Percentiles rank a stretch among this genome's conserved stretches.
Conservation (phyloP, 2,797 vertebrate genomes). For the Hyperoplus immaculatus region DNA sequence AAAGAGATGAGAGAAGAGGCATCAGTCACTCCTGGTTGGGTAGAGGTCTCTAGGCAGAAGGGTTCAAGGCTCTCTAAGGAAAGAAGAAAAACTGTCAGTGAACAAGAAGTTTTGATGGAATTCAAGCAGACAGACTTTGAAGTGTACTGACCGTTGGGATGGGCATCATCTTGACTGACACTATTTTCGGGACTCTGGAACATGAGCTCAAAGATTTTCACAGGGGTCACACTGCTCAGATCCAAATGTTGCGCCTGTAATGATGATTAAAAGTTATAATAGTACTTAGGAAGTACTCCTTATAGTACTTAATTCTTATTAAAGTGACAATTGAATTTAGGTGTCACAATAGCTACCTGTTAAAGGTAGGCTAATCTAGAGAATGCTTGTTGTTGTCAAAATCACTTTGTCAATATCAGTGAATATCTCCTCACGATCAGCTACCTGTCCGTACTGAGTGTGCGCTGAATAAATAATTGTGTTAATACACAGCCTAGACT, state of each 20-base stretch:
- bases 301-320: background rate
- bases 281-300: background rate
- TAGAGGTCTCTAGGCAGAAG: slow-evolving; percentile 86
- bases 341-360: background rate
- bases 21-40: slow-evolving; percentile 81
- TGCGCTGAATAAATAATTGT: too few species aligned
- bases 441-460: too few species aligned
- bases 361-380: too few species aligned
- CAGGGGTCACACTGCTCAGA: slow-evolving; percentile 92
- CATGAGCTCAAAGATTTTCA: slow-evolving; percentile 97
- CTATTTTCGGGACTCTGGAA: slow-evolving; percentile 96
- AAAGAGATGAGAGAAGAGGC: slow-evolving; percentile 85
- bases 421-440: too few species aligned
- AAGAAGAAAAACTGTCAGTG: background rate
- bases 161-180: slow-evolving; percentile 90
- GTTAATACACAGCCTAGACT: too few species aligned
- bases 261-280: slow-evolving; percentile 4
- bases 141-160: slow-evolving; percentile 85
- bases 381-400: too few species aligned
- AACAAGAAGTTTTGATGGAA: background rate
- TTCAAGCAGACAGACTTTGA: background rate
- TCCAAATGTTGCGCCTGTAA: slow-evolving; percentile 92
- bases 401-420: too few species aligned
- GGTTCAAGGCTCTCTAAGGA: slow-evolving; percentile 89
- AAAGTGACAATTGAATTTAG: background rate